phyloP scores from a whole-genome alignment of 2,113 vertebrate genomes.

The Condylura cristata region DNA sequence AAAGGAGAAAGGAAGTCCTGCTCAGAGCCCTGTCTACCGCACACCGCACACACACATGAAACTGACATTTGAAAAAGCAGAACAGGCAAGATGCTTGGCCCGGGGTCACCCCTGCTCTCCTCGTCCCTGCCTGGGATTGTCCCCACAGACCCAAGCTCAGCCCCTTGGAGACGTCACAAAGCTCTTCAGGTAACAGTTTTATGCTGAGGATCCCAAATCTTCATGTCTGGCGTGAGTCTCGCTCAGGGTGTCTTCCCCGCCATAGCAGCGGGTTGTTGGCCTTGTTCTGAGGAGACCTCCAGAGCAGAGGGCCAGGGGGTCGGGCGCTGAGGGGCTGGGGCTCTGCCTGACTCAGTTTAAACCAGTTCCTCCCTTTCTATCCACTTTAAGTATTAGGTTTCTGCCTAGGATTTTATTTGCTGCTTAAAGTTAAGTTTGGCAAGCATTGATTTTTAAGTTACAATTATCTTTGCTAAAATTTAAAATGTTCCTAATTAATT shows the following conservation, averaged over 20 bases:
- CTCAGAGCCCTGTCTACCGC: background rate
- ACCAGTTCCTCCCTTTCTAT: background rate
- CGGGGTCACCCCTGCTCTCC: background rate
- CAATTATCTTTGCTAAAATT: background rate
- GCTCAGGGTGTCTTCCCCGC: accelerated
- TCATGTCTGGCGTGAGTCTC: background rate
- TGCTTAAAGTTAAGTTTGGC: background rate
- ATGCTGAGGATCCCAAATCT: background rate
- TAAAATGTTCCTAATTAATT: background rate
- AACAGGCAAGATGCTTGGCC: background rate
- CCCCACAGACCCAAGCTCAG: background rate
- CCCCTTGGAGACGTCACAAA: background rate
- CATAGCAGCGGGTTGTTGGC: background rate
- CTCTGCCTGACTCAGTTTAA: background rate
- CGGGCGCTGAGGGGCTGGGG: accelerated
- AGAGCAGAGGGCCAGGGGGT: accelerated
- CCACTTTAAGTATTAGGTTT: background rate
- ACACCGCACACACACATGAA: background rate
- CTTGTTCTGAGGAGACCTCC: background rate
- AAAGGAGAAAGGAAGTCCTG: background rate
- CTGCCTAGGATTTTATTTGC: background rate
- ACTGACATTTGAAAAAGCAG: background rate
- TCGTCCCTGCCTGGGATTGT: background rate
- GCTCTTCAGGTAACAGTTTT: background rate
- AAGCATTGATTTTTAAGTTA: background rate